Evolutionary conservation across 2,113 vertebrate species (phyloP), one percentile per base, ranked within the genome.

Genomic region (Cyprinodon brontotheroides): DNA sequence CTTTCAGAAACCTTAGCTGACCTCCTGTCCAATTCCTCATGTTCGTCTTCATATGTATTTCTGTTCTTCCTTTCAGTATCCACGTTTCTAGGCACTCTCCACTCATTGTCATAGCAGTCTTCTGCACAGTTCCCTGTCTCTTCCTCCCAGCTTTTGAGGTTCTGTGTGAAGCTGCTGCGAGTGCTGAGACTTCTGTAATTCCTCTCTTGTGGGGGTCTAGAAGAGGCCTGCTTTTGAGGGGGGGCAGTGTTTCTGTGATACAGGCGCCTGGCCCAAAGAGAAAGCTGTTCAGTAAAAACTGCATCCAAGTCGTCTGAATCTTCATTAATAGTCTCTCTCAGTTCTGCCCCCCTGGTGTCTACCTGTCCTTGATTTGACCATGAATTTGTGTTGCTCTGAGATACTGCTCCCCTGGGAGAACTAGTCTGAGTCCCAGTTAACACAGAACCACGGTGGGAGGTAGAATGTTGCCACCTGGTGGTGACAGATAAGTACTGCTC

Each of bases 231-330:
- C 40, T 50, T 74, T 11, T 8, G 75, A 67, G 65, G 73, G 45
- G 86, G 72, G 37, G 84, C 60, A 0, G 68, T 80, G 29, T 73
- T 73, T 45, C 90, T 75, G 57, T 81, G 77, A 57, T 84, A 78
- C 39, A 67, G 70, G 70, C 87, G 86, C 65, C 72, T 85, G 53
- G 85, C 79, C 20, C 65, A 72, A 53, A 70, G 53, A 41, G 89
- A 79, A 43, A 84, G 82, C 45, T 71, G 77, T 12, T 89, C 80
- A 60, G 60, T 77, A 76, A 91, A 86, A 61, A 84, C 75, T 0
- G 77, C 12, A 77, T 93, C 91, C 0, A 84, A 86, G 22, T 90
- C 90, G 37, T 93, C 90, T n/a, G 92, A 92, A 66, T 87, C 86
- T 59, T 87, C 81, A 41, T 83, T 90, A 50, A 88, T 61, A 78